Base-by-base conservation (phyloP, 1,140 invertebrate species). In the Drosophila tristis region DNA sequence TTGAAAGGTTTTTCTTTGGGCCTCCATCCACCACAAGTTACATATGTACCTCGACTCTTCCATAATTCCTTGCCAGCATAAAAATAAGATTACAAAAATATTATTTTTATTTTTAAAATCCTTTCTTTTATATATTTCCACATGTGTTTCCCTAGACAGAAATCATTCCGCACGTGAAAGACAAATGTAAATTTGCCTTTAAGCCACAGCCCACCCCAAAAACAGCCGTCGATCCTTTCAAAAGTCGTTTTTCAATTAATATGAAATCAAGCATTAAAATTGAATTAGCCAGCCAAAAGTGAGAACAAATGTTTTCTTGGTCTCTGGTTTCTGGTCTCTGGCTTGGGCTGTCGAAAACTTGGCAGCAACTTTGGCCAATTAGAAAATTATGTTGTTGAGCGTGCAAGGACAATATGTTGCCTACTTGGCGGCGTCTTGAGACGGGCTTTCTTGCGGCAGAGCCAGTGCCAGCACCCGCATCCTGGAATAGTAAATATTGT, bases 191-290 rank as follows among this genome's bases (percentile, higher is more conserved):
- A 2, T 20, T 68, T 35, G 1, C 2, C 4, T 5, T 2, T 2
- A 20, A 39, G 11, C 35, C 11, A 11, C 35, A 39, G 11, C 26
- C 13, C 7, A 11, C 11, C 35, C 35, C 8, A 5, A 8, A 16
- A 16, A 1, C 5, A 16, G 16, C 26, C 2, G 1, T 23, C 35
- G 51, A 16, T 47, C 26, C 42, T 44, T 49, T 26, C 43, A 71
- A 72, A 75, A 76, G 71, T 73, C 59, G 65, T 58, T 78, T 91
- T 91, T 86, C 90, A 91, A 91, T 91, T 91, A 91, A 91, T 91
- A 91, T 89, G 78, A 91, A 91, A 91, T 91, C 90, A 91, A 68
- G 90, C 90, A 91, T 91, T 90, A 91, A 91, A 91, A 91, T 91
- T 91, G 90, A 85, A 91, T 91, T 91, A 91, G 84, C 65, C 47